phyloP scores from a whole-genome alignment of 1,140 invertebrate species.

The Monomorium pharaonis region DNA sequence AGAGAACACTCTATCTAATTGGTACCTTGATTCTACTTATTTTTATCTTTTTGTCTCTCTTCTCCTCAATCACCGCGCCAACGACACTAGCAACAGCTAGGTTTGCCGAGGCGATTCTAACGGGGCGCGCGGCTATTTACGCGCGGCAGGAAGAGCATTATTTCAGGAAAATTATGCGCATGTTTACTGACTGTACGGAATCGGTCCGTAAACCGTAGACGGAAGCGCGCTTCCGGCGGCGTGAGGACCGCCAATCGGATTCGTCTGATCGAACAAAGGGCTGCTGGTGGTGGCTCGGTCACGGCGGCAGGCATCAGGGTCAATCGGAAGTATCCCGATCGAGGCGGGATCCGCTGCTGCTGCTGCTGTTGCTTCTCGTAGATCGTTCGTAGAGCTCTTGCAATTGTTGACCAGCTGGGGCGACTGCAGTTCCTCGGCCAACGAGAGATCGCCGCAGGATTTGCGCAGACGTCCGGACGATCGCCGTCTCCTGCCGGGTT shows the following conservation, averaged over 20 bases:
- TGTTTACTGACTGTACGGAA: conserved; percentile 87
- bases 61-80: background rate
- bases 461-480: conserved; percentile 60
- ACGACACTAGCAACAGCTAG: conserved; percentile 12
- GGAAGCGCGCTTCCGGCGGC: conserved; percentile 84
- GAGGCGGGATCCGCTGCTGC: background rate
- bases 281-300: conserved; percentile 36
- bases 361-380: background rate
- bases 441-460: conserved; percentile 71
- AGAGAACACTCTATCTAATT: background rate
- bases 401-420: conserved; percentile 79
- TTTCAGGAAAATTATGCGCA: conserved; percentile 64
- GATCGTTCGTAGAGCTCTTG: conserved; percentile 75
- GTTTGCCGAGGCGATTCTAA: conserved; percentile 34
- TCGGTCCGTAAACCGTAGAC: conserved; percentile 86
- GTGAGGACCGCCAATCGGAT: conserved; percentile 66
- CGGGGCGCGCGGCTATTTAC: conserved; percentile 54
- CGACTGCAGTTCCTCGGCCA: conserved; percentile 72
- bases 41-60: background rate
- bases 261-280: conserved; percentile 69
- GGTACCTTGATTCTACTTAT: background rate
- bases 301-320: conserved; percentile 1
- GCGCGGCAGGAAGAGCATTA: conserved; percentile 62
- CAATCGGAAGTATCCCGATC: conserved; percentile 5
- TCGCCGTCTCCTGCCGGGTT: background rate